These are phyloP conservation scores for Schizopygopsis malacanthus DNA, from an alignment of 2,797 vertebrate species.

Conservation along the genomic window DNA sequence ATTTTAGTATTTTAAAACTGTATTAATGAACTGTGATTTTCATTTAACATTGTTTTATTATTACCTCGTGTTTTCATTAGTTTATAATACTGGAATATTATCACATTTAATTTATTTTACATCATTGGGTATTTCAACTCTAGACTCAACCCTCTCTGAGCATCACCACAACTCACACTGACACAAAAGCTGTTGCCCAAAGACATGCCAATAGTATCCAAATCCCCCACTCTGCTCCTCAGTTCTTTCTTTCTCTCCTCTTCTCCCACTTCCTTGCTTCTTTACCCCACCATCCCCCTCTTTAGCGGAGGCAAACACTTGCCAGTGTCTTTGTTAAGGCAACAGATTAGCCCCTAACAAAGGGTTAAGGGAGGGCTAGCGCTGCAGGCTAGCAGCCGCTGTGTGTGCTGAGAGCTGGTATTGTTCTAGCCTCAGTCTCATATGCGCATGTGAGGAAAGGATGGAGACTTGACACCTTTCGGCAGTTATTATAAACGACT, in stretches of 20 bases:
- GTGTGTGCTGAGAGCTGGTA: constrained; percentile 71
- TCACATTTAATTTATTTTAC: neutral
- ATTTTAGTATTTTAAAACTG: neutral
- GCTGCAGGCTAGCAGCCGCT: constrained; percentile 67
- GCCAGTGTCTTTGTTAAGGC: constrained; percentile 59
- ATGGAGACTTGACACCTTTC: constrained; percentile 11
- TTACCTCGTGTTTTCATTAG: neutral
- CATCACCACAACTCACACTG: neutral
- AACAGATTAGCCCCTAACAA: constrained; percentile 77
- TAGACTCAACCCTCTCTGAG: constrained; percentile 6
- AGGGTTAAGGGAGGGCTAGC: constrained; percentile 57
- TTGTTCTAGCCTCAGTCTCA: constrained; percentile 72
- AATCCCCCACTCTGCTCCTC: constrained; percentile 48
- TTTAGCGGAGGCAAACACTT: constrained; percentile 39
- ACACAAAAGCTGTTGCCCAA: constrained; percentile 52
- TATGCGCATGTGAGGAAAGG: constrained; percentile 67
- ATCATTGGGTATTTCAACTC: neutral
- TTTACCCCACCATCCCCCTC: constrained; percentile 44
- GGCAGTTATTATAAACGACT: neutral
- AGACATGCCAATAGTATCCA: constrained; percentile 61
- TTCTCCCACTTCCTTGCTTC: constrained; percentile 19
- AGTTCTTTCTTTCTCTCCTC: constrained; percentile 32
- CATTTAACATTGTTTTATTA: neutral
- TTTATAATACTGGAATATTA: neutral
- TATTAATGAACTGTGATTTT: neutral